Conservation (phyloP, 2,888 invertebrate species). For the Andrena praecox region DNA sequence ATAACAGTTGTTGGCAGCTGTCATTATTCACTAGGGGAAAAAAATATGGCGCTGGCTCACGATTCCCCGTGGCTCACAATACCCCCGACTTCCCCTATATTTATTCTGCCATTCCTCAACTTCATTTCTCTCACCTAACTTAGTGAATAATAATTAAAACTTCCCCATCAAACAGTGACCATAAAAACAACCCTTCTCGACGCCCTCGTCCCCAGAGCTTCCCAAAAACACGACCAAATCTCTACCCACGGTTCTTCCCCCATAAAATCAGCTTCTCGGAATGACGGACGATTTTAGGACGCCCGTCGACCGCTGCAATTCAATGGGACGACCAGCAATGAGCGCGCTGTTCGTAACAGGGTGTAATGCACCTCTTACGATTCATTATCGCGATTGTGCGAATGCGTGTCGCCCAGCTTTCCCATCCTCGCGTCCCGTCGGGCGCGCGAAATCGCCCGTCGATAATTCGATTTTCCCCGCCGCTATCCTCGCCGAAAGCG, state of each 20-base stretch:
- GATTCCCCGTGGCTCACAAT: no score
- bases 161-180: background rate
- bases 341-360: constrained; percentile 38
- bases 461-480: constrained; percentile 41
- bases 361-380: constrained; percentile 49
- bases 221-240: background rate
- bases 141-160: no score
- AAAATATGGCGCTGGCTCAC: no score
- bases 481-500: constrained; percentile 43
- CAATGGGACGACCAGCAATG: background rate
- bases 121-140: no score
- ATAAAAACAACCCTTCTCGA: background rate
- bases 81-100: no score
- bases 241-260: background rate
- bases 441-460: constrained; percentile 13
- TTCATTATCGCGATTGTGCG: constrained; percentile 57
- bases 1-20: no score
- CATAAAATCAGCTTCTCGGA: background rate
- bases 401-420: constrained; percentile 34
- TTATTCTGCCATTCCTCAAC: no score
- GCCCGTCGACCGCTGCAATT: background rate
- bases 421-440: constrained; percentile 29
- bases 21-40: no score
- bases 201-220: no score
- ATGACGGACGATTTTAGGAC: constrained; percentile 1